Evolutionary conservation across 2,888 invertebrate genomes (phyloP), one percentile per base, ranked within the genome.

Genomic region (Mythimna albipuncta): DNA sequence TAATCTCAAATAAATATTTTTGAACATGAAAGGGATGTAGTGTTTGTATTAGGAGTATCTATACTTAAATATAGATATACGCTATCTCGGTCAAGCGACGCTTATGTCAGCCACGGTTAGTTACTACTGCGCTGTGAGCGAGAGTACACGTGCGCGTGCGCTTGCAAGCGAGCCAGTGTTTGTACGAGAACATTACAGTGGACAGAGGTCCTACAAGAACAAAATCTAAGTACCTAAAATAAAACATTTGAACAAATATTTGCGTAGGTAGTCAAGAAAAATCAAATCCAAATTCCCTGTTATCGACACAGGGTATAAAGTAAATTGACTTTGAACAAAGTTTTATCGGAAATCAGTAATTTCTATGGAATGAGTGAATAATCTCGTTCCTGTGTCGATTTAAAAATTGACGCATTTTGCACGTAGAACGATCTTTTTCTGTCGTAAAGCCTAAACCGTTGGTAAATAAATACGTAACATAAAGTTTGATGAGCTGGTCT

Each of bases 401-500:
- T 73, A 82, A 85, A 83, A 87, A 85, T 87, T 89, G 86, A 87
- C 86, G 82, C 85, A 84, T 84, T 86, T 82, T 81, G 82, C 85
- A 80, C 87, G 83, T 84, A 81, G 81, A 88, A 89, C 72, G 78
- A 77, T 83, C 82, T 69, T 83, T 85, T 77, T 77, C 72, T 69
- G 83, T 76, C 84, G 77, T 89, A 88, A 89, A 83, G 79, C 84
- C 78, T 89, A 85, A 90, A 88, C 87, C 88, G 83, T 84, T 77
- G 74, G 81, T 72, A 85, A 86, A 90, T 89, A 89, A 86, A 85
- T 84, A 85, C 81, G 72, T 80, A 78, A 64, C 64, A 77, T 84
- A 85, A 81, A 82, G 76, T 73, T 57, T 64, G 57, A 72, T 54
- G 47, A n/a, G 59, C 7, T 64, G 74, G 75, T 35, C 35, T 69